Percentiles rank a stretch among this genome's conserved stretches.
These are phyloP conservation scores for Blera fallax DNA, from an alignment of 2,888 invertebrate species.

Conservation along the genomic window DNA sequence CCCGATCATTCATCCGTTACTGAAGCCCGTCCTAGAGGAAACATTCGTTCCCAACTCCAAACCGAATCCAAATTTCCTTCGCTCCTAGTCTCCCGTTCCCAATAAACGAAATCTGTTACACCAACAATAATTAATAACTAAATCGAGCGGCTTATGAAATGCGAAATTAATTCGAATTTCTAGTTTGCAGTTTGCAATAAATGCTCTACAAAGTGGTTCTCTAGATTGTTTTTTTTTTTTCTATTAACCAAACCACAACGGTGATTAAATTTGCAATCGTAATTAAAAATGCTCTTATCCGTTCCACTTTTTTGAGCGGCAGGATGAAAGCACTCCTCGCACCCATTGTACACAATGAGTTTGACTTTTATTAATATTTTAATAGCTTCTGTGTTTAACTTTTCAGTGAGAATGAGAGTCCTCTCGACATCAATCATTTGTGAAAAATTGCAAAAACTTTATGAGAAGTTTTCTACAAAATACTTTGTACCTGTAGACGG, in stretches of 20 bases:
- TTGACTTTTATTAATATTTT: neutral
- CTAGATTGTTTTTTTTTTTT: neutral
- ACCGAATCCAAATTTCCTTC: too few species aligned
- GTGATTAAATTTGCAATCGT: neutral
- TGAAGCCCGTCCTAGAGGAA: too few species aligned
- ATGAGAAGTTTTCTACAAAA: neutral
- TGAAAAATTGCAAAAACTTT: slow-evolving; percentile 1
- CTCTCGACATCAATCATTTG: slow-evolving; percentile 4
- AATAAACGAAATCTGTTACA: too few species aligned
- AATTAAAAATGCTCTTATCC: neutral
- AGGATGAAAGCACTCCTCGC: neutral
- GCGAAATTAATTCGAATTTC: neutral
- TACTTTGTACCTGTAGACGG: neutral
- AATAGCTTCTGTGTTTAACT: neutral
- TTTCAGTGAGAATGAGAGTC: neutral
- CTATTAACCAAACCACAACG: neutral
- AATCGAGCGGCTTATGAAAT: neutral
- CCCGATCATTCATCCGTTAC: too few species aligned
- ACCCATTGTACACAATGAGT: neutral
- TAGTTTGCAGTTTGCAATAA: neutral
- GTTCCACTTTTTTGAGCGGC: neutral
- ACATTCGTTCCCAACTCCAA: too few species aligned
- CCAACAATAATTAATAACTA: neutral
- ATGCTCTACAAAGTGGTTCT: neutral
- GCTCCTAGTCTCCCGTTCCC: too few species aligned